A percentile compares a stretch with the other conserved stretches of the same genome.
These are phyloP conservation scores for Callospermophilus lateralis DNA, from an alignment of 2,113 vertebrate genomes.

Conservation along the genomic window DNA sequence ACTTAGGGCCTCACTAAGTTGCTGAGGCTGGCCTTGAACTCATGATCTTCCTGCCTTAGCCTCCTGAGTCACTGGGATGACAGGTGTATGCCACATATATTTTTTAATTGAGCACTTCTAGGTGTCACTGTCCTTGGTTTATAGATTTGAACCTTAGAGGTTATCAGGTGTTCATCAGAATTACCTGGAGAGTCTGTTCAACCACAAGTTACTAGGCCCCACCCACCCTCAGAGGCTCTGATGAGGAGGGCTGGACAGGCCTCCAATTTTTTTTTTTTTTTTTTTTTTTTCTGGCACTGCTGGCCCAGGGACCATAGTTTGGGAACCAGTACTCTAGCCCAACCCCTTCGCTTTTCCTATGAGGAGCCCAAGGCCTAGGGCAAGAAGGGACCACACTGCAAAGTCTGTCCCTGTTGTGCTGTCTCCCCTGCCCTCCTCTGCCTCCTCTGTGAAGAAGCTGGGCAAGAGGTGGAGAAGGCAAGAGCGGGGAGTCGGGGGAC, in stretches of 20 bases:
- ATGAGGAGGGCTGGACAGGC: neutral
- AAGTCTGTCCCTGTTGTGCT: neutral
- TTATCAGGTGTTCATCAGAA: neutral
- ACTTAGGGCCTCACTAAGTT: too few species aligned
- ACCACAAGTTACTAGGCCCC: neutral
- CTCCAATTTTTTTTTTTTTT: too few species aligned
- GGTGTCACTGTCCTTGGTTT: neutral
- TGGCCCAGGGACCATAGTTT: too few species aligned
- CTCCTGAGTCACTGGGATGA: too few species aligned
- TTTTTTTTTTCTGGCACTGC: neutral
- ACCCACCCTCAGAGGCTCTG: neutral
- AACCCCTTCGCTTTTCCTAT: neutral
- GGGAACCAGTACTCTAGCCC: neutral
- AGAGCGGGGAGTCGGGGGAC: neutral
- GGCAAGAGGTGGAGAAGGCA: neutral
- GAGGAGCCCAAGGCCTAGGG: neutral
- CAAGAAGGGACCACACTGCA: neutral
- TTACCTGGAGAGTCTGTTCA: neutral
- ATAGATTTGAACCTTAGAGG: neutral
- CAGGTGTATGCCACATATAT: too few species aligned
- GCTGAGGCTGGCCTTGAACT: too few species aligned
- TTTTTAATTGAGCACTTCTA: neutral
- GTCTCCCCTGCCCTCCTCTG: too few species aligned
- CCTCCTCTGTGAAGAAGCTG: neutral
- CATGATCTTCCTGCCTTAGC: too few species aligned